phyloP scores from a whole-genome alignment of 2,888 invertebrate genomes.

The Herminia tarsipennalis region DNA sequence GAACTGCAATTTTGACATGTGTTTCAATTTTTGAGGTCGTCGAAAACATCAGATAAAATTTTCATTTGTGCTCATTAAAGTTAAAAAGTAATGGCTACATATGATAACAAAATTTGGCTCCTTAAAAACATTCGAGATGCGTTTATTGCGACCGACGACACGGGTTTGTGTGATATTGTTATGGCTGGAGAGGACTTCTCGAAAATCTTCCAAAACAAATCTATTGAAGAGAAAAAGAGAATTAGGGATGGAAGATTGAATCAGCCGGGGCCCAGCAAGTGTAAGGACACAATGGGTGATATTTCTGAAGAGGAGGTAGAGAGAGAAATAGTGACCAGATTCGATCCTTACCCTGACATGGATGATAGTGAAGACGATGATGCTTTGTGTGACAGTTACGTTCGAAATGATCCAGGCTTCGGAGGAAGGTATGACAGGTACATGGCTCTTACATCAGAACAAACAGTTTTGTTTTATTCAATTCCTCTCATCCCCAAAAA shows the following conservation, averaged over 20 bases:
- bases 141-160: constrained; percentile 98
- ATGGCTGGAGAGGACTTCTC: constrained; percentile 95
- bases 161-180: constrained; percentile 96
- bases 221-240: constrained; percentile 72
- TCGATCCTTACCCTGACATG: constrained; percentile 90
- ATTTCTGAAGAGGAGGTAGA: constrained; percentile 71
- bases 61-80: constrained; percentile 20
- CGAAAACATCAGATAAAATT: constrained; percentile 25
- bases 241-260: constrained; percentile 61
- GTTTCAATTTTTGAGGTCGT: constrained; percentile 41
- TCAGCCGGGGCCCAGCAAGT: constrained; percentile 68
- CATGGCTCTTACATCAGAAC: no score
- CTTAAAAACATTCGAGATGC: constrained; percentile 97
- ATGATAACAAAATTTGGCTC: constrained; percentile 97
- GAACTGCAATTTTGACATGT: constrained; percentile 49
- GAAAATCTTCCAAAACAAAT: constrained; percentile 78
- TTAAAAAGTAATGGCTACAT: constrained; percentile 91
- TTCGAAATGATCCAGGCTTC: constrained; percentile 85
- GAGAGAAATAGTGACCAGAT: constrained; percentile 77
- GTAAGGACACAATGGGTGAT: constrained; percentile 65
- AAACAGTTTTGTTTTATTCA: no score
- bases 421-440: constrained; percentile 20
- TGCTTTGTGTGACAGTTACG: constrained; percentile 87
- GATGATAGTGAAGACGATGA: constrained; percentile 93
- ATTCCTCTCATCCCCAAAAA: no score